Base-by-base conservation (phyloP, 1,140 invertebrate species). In the Drosophila punjabiensis region DNA sequence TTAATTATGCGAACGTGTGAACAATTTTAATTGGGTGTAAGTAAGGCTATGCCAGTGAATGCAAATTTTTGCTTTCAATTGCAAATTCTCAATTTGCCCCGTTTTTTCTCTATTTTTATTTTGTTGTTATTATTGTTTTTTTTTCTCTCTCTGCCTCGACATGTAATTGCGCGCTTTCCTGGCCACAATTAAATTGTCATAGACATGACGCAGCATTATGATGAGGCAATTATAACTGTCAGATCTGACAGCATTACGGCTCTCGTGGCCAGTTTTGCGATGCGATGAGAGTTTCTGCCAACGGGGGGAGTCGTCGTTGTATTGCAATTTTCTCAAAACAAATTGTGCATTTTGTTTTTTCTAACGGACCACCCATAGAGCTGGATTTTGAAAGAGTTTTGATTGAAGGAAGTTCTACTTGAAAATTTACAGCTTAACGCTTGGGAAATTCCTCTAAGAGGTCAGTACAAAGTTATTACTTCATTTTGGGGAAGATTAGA, bases 1-100 rank as follows among this genome's bases (percentile, higher is more conserved):
- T 91, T 91, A 91, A 91, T 91, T 91, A 91, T 91, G 87, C 75
- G 76, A 91, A 91, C 74, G 87, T 91, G 87, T 88, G 88, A 91
- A 91, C 90, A 87, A 91, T 91, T 91, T 91, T 91, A 91, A 91
- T 91, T 91, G 87, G 87, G 88, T 91, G 86, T 70, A 90, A 90
- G 83, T 76, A 82, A 65, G 74, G 53, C 53, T 14, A 30, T 62
- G 81, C 69, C 69, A 74, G 79, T 56, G 67, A 82, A 90, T 90
- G 82, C 79, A 90, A 90, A 81, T 90, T 89, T 81, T 81, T 73
- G 28, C 74, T 79, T 82, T 86, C 82, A 85, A 89, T 89, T 89
- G 68, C 79, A 79, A 58, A 58, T 58, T 28, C 55, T 58, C 35
- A 58, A 58, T 77, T 78, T 37, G 30, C 52, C 8, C 39, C 41